Conservation (phyloP, 2,888 invertebrate species). For the Stenodema calcarata region DNA sequence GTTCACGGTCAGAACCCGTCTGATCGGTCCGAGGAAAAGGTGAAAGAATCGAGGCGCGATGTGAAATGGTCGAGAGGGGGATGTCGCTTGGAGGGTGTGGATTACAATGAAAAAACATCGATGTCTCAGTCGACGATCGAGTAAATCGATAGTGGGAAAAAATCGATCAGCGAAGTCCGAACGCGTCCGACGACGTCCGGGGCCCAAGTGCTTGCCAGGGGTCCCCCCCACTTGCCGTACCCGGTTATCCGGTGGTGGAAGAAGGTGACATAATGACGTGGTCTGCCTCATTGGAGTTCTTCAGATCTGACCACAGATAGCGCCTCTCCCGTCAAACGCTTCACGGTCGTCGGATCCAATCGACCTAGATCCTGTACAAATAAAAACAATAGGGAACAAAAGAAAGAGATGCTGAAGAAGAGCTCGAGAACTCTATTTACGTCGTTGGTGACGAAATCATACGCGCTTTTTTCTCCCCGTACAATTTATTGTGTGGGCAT, state of each 20-base stretch:
- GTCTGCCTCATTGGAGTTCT: neutral
- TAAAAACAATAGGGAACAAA: neutral
- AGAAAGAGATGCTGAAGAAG: neutral
- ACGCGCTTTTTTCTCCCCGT: too few relatives aligned
- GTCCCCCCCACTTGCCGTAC: neutral
- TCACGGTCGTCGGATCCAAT: conserved; percentile 2
- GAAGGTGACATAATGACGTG: neutral
- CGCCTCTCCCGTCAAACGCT: conserved; percentile 13
- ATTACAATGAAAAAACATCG: neutral
- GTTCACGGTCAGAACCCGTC: neutral
- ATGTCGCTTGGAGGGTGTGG: neutral
- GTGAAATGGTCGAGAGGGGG: neutral
- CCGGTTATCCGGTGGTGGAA: neutral
- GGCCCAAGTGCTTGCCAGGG: neutral
- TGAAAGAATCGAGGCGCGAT: neutral
- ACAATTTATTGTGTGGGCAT: too few relatives aligned
- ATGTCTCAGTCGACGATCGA: neutral
- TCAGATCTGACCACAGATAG: neutral
- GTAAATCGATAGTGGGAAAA: neutral
- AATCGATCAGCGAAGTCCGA: too few relatives aligned
- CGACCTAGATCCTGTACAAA: neutral
- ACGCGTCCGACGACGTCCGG: neutral
- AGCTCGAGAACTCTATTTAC: too few relatives aligned
- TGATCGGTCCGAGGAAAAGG: neutral
- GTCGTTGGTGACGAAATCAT: too few relatives aligned